Evolutionary conservation across 2,888 invertebrate species (phyloP), one percentile per base, ranked within the genome.

Genomic region (Agriopis marginaria): DNA sequence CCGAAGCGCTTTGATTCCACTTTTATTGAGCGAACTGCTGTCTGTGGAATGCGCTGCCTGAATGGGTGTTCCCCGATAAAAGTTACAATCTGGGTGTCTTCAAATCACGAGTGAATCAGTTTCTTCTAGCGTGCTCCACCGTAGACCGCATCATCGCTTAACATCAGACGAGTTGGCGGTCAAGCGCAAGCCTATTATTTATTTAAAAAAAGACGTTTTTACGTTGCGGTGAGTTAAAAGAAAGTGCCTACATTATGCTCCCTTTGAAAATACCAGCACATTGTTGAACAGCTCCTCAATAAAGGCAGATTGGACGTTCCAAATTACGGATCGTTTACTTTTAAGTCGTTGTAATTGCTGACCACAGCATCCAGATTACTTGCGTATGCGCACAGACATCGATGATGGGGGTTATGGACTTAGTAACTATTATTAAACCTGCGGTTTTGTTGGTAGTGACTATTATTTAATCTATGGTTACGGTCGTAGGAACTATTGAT

Each of bases 291-390:
- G 50, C 66, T 59, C 44, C 70, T 68, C 83, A 85, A 87, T 86
- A 85, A 82, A 73, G 78, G 78, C 82, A 82, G 82, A 84, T 85
- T 84, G 84, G 86, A 83, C 82, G 84, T 82, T 84, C 87, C 71
- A 89, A 90, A 92, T 91, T 91, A 89, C 86, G 73, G 85, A 85
- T 81, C 89, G 88, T 91, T 91, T 90, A 91, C 87, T 88, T 88
- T 86, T 80, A 87, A 89, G 83, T 89, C 86, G 83, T 88, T 89
- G 89, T 92, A 92, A 92, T 91, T 90, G 89, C 87, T 87, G 83
- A 85, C 87, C 87, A 82, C 85, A 88, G 86, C 83, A 82, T 87
- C 83, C 86, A 88, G 84, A 86, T 87, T 89, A 88, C 84, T 79
- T 62, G 51, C 84, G 80, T 23, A 58, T 83, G 82, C 81, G 83